A percentile compares a stretch with the other conserved stretches of the same genome.
Evolutionary conservation across 53 echinoderm and acorn worm genomes (phyloP).

Genomic region (Holothuria scabra): DNA sequence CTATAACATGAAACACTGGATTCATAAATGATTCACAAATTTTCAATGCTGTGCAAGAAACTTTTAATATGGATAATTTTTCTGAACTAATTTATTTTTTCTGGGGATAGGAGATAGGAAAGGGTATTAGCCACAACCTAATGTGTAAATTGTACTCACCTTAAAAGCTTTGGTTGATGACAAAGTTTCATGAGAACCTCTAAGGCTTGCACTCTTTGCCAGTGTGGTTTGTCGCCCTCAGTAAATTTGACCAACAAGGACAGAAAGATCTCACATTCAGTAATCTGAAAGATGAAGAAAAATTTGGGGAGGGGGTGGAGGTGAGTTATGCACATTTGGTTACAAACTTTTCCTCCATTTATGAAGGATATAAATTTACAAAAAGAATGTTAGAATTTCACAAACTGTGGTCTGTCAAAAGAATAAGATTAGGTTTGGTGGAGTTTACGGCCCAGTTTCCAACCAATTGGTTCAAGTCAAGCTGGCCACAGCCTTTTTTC

Average conservation of each 20-base stretch:
- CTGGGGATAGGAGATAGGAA: too few relatives aligned
- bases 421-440: too few relatives aligned
- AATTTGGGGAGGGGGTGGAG: not conserved
- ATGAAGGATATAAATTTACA: not conserved
- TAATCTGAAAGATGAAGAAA: constrained; percentile 61
- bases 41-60: not conserved
- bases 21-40: not conserved
- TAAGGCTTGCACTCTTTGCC: constrained; percentile 84
- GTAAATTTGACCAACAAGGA: constrained; percentile 93
- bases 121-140: not conserved
- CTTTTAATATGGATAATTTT: too few relatives aligned
- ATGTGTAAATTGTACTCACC: constrained; percentile 50
- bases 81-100: too few relatives aligned
- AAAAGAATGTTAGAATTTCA: too few relatives aligned
- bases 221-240: constrained; percentile 93
- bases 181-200: constrained; percentile 95
- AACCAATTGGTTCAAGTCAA: too few relatives aligned
- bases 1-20: too few relatives aligned
- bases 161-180: constrained; percentile 77
- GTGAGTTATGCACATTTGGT: not conserved
- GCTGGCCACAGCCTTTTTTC: too few relatives aligned
- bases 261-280: constrained; percentile 97
- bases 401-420: too few relatives aligned
- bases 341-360: not conserved
- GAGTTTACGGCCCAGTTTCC: too few relatives aligned